Base-by-base conservation (phyloP, 2,797 vertebrate genomes). In the Podarcis lilfordi region DNA sequence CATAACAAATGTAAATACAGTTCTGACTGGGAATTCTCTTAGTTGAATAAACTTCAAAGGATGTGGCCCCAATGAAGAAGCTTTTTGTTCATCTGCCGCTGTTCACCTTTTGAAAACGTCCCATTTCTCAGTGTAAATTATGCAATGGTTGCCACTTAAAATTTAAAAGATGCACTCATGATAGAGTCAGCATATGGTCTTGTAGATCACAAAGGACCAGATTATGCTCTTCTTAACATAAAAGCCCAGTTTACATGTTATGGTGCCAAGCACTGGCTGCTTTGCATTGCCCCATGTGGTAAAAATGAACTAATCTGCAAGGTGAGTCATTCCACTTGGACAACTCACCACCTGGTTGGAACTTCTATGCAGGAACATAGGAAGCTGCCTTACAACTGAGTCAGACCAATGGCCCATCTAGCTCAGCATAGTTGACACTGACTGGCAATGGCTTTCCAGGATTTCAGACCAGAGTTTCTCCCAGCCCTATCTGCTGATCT, bases 31-130 rank as follows among this genome's bases (percentile, higher is more conserved):
- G 88, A 93, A 95, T 95, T 96, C 91, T 95, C 96, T 95, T 96
- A 95, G 94, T 94, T 95, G 95, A 95, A 84, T 84, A 92, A 92
- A 96, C 94, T 95, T 97, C 94, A 97, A 96, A 96, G 95, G 87
- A 78, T 91, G 81, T 84, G 80, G 75, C 82, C 88, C 91, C 87
- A 91, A 84, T 80, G 91, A 96, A 93, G 92, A 95, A 91, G 90
- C 55, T 95, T 95, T 92, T 82, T 76, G 93, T 95, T 94, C 87
- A 91, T 94, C 88, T 95, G 84, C 77, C 80, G 66, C 76, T 93
- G 59, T 80, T 32, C 59, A 91, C 71, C 89, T 76, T 91, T 94
- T 94, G 88, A 94, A 95, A 71, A 27, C 66, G 80, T 86, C 90
- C 79, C 82, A 45, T 86, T 91, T 92, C 88, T 91, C 66, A 87